Base-by-base conservation (phyloP, 2,888 invertebrate species). In the Drosophila dives region DNA sequence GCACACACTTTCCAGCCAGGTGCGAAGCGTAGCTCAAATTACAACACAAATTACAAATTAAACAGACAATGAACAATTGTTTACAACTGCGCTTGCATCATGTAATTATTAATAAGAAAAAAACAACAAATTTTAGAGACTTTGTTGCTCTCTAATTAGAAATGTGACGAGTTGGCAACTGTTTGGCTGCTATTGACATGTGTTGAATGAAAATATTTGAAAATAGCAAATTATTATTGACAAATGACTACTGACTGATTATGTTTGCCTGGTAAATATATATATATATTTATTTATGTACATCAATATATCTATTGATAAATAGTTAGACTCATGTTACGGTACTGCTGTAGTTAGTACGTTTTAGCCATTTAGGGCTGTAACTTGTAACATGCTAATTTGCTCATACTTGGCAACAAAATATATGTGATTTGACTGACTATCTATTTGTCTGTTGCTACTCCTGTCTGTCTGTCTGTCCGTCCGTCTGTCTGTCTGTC, bases 361-460 rank as follows among this genome's bases (percentile, higher is more conserved):
- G 76, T 78, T 80, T 90, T 75, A 79, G 75, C 83, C 90, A 86
- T 80, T 73, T 89, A 73, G 80, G 89, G 89, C 72, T 55, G 26
- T n/a, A 77, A 54, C 66, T 76, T 81, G 81, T 75, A 78, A 86
- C 89, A 88, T 87, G 90, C 77, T 90, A 87, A 87, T 90, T 90
- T 86, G 71, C 80, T 75, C 67, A 79, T 75, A 75, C 74, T 75
- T 69, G 72, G 56, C 56, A 58, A 56, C 58, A 33, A 8, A 15
- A 10, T 8, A 34, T 60, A 49, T 58, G 51, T 61, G 51, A 23
- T 45, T 45, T 45, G 23, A 45, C 23, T 65, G 64, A 60, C 64
- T 61, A 48, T 54, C 72, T 58, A 34, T 34, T 40, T 49, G 72
- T 20, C 48, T 54, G 50, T 15, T 23, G 45, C 23, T 23, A 45